Evolutionary conservation across 37 sponge, comb jelly and placozoan species (phyloP).

Genomic region (Aphrocallistes beatrix): DNA sequence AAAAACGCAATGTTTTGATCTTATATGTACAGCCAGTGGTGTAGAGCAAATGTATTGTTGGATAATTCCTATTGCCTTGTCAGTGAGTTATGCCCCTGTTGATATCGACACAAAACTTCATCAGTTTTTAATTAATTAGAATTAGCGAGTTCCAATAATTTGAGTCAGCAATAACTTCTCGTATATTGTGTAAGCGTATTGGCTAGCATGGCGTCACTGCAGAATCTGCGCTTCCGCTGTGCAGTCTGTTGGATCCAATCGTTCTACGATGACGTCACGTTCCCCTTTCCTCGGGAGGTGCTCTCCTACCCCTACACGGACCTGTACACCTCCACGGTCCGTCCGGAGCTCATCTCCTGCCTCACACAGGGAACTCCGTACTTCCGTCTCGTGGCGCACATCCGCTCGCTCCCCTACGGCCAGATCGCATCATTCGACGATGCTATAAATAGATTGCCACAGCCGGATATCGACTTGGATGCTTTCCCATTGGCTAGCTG

Average conservation of each 20-base stretch:
- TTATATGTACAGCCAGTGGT: too few species aligned
- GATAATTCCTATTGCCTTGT: too few species aligned
- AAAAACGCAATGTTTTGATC: too few species aligned
- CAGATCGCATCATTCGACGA: neutral
- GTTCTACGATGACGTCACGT: neutral
- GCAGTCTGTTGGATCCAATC: neutral
- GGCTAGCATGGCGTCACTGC: too few species aligned
- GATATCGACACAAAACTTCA: too few species aligned
- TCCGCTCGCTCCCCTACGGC: neutral
- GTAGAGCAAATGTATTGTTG: too few species aligned
- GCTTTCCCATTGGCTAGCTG: neutral
- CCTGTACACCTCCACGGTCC: neutral
- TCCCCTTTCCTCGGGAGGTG: neutral
- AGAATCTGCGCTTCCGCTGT: neutral
- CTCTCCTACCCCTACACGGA: neutral
- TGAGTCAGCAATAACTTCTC: too few species aligned
- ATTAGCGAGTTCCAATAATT: too few species aligned
- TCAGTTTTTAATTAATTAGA: too few species aligned
- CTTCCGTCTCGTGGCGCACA: neutral
- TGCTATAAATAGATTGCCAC: neutral
- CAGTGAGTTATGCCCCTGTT: too few species aligned
- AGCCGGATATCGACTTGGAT: neutral
- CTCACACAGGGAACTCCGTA: neutral
- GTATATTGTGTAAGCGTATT: too few species aligned
- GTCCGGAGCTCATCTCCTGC: neutral